Evolutionary conservation across 1,140 invertebrate species (phyloP).

Genomic region (Thrips palmi): DNA sequence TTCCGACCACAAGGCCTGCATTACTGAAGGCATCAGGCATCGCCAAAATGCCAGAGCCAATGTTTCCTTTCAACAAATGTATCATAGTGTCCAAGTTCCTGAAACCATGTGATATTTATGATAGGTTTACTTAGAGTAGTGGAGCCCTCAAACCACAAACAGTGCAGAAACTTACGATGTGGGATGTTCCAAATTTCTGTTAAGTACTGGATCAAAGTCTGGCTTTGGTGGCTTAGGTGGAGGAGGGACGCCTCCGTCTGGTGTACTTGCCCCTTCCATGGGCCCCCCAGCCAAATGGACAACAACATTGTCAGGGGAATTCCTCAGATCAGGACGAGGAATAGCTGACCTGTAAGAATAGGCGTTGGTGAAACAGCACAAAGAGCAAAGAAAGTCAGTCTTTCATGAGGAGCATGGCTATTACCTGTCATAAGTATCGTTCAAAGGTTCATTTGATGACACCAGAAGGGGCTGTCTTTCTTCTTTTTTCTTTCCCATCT

Average conservation of each 20-base stretch:
- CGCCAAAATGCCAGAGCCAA: conserved; percentile 64
- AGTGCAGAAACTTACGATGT: conserved; percentile 31
- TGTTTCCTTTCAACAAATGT: conserved; percentile 63
- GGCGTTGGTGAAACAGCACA: conserved; percentile 5
- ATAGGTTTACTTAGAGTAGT: conserved; percentile 2
- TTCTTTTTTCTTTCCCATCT: conserved; percentile 24
- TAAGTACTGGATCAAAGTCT: conserved; percentile 38
- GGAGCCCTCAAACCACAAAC: neutral
- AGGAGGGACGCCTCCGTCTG: conserved; percentile 15
- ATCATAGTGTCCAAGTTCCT: conserved; percentile 62
- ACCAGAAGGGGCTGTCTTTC: conserved; percentile 27
- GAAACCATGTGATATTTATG: conserved; percentile 8
- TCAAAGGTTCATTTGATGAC: conserved; percentile 11
- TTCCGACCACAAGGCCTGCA: conserved; percentile 53
- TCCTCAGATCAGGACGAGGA: conserved; percentile 16
- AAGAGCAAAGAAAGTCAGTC: conserved; percentile 7
- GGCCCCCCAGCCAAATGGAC: conserved; percentile 21
- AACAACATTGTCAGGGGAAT: conserved; percentile 23
- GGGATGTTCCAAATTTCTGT: conserved; percentile 48
- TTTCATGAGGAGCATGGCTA: conserved; percentile 14
- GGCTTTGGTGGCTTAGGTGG: neutral
- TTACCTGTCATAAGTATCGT: conserved; percentile 15
- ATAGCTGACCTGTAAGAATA: conserved; percentile 1
- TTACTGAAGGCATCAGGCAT: conserved; percentile 75
- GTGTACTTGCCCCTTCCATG: conserved; percentile 21